Evolutionary conservation across 2,888 invertebrate species (phyloP), one percentile per base, ranked within the genome.

Genomic region (Limnephilus auricula): DNA sequence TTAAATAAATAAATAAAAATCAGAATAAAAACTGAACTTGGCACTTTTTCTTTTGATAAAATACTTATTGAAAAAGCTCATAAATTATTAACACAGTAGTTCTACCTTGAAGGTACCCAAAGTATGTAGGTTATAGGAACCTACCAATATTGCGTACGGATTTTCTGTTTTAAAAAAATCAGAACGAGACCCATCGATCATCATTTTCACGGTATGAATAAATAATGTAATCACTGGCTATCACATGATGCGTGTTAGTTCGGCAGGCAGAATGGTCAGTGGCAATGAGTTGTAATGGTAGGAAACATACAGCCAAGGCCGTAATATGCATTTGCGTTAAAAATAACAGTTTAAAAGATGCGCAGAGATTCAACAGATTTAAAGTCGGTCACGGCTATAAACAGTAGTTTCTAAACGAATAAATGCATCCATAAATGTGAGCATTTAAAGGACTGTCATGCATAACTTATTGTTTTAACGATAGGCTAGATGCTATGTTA

Each of bases 281-380:
- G 80, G 82, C 32, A 82, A 31, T 18, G 18, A 65, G 25, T 65
- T 25, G 65, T 65, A 25, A 25, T 65, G 6, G 9, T 6, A 65
- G 65, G 65, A 65, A 65, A 65, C 25, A 65, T 25, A 65, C n/a
- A 65, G 65, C 31, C 85, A 85, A 45, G 85, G 85, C 85, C 85
- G 25, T n/a, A 85, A 85, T 85, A n/a, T 85, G 85, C 45, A 85
- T 85, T 45, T 45, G 5, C 85, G 45, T 31, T 45, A 13, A 45
- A 85, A 50, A 31, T 85, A 85, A 45, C 40, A 30, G 45, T 85
- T 45, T 45, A 40, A 65, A 65, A 85, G 45, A 85, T 85, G 85
- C 30, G 30, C 45, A 45, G 40, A 34, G 45, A 34, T 82, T 34
- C n/a, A 5, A 37, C 82, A 82, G 82, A 34, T 82, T 82, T 82